A percentile compares a stretch with the other conserved stretches of the same genome.
Evolutionary conservation across 2,888 invertebrate species (phyloP).

Genomic region (Spilarctia lutea): DNA sequence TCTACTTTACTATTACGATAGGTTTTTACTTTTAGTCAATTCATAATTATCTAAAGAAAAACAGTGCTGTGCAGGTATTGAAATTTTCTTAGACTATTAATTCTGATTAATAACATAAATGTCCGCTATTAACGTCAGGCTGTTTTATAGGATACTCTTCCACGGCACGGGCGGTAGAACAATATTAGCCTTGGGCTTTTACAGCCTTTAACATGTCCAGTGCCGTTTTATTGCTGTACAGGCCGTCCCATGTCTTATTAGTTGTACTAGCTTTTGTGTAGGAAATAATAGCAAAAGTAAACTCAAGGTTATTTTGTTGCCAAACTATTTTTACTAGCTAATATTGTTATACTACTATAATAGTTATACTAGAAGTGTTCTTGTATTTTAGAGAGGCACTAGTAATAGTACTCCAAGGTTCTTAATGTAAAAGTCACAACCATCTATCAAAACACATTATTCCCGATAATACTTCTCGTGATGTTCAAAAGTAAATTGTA

Average conservation of each 20-base stretch:
- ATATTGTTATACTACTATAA: background rate
- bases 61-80: background rate
- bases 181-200: slow-evolving; percentile 21
- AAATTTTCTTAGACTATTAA: background rate
- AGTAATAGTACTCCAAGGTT: background rate
- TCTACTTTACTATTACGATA: background rate
- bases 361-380: background rate
- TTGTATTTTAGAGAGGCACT: background rate
- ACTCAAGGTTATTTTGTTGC: background rate
- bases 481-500: slow-evolving; percentile 48
- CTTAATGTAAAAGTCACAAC: background rate
- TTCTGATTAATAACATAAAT: slow-evolving; percentile 4
- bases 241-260: slow-evolving; percentile 13
- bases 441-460: slow-evolving; percentile 16
- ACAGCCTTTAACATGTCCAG: slow-evolving; percentile 21
- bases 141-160: slow-evolving; percentile 16
- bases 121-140: slow-evolving; percentile 9
- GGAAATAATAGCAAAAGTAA: background rate
- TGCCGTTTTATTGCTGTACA: slow-evolving; percentile 18
- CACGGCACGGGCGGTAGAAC: slow-evolving; percentile 10
- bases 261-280: slow-evolving; percentile 4
- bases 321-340: background rate
- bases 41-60: background rate
- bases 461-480: slow-evolving; percentile 37
- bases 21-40: background rate